phyloP scores from a whole-genome alignment of 2,113 vertebrate species.

The Peromyscus leucopus region DNA sequence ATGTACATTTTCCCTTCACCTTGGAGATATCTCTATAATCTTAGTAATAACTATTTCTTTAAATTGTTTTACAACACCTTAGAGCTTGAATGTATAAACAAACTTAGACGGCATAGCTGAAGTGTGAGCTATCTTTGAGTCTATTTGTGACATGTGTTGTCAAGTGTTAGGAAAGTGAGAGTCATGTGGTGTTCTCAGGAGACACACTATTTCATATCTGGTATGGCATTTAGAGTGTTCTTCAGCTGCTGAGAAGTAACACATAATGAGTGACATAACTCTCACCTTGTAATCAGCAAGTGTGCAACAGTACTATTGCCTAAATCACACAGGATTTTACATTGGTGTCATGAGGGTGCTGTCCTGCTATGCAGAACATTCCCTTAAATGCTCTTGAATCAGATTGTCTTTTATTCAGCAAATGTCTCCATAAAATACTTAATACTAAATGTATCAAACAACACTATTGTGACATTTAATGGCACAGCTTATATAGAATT shows the following conservation, averaged over 20 bases:
- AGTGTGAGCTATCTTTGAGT: conserved; percentile 70
- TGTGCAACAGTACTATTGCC: background rate
- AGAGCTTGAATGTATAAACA: conserved; percentile 73
- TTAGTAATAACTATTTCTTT: conserved; percentile 56
- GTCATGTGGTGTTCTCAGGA: conserved; percentile 45
- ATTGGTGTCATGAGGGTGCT: background rate
- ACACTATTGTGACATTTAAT: background rate
- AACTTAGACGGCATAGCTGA: conserved; percentile 51
- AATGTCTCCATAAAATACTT: background rate
- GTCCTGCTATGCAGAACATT: background rate
- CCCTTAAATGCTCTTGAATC: conserved; percentile 41
- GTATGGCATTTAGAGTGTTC: conserved; percentile 46
- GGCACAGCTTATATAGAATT: background rate
- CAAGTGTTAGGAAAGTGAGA: conserved; percentile 70
- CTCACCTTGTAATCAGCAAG: background rate
- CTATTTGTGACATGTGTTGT: conserved; percentile 63
- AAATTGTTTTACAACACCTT: conserved; percentile 67
- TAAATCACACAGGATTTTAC: background rate
- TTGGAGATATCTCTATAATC: background rate
- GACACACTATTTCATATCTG: conserved; percentile 35
- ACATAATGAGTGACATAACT: background rate
- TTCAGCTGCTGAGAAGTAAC: conserved; percentile 62
- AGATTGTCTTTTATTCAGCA: background rate
- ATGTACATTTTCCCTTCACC: conserved; percentile 34
- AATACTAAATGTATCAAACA: conserved; percentile 31